phyloP scores from a whole-genome alignment of 2,113 vertebrate species.

The Vombatus ursinus region DNA sequence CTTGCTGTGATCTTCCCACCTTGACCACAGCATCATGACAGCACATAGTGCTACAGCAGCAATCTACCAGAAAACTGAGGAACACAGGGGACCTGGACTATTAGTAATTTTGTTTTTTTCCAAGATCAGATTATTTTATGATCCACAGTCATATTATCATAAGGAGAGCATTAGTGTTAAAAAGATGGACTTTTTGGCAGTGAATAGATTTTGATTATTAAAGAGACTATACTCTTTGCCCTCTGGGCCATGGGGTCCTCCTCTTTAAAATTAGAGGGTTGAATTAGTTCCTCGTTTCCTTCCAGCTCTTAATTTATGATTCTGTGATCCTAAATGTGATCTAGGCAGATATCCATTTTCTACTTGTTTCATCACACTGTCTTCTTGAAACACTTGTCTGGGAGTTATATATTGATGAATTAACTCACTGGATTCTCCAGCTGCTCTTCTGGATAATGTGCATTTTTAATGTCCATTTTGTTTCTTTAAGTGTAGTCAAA shows the following conservation, averaged over 20 bases:
- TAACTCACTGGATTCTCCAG: not conserved
- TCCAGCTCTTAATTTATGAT: not conserved
- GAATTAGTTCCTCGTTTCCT: not conserved
- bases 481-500: not conserved
- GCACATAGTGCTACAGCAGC: not conserved
- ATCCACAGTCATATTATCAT: not conserved
- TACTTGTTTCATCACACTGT: not conserved
- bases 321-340: not conserved
- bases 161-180: not conserved
- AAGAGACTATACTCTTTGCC: not conserved
- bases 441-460: not conserved
- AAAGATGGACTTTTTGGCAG: not conserved
- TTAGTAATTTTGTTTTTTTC: not conserved
- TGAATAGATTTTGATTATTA: not conserved
- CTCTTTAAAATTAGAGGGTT: not conserved
- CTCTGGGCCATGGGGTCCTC: not conserved
- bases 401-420: not conserved
- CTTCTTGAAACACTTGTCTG: not conserved
- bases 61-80: not conserved
- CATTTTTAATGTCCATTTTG: not conserved
- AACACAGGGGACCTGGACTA: not conserved
- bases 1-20: not conserved
- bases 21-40: not conserved
- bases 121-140: not conserved
- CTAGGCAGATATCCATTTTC: not conserved